These are phyloP conservation scores for Mycetomoellerius zeteki DNA, from an alignment of 1,140 invertebrate species.

Conservation along the genomic window DNA sequence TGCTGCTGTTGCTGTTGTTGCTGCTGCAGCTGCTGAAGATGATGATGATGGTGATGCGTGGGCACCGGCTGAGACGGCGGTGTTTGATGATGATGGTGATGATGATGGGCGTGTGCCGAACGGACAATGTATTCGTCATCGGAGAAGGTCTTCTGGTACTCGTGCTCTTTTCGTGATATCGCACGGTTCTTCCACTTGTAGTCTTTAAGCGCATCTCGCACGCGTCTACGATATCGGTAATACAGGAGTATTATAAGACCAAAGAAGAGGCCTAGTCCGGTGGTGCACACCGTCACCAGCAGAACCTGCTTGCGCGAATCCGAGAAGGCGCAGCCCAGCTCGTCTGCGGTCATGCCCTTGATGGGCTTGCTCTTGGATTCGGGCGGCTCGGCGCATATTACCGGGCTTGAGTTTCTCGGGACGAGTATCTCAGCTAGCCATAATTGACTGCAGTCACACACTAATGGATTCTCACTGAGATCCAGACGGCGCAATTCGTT, in stretches of 20 bases:
- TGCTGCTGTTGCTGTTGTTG: constrained; percentile 81
- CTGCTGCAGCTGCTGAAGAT: constrained; percentile 86
- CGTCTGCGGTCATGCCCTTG: constrained; percentile 90
- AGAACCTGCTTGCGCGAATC: constrained; percentile 93
- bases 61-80: constrained; percentile 81
- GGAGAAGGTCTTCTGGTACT: constrained; percentile 95
- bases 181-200: constrained; percentile 93
- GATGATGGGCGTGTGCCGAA: constrained; percentile 83
- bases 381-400: constrained; percentile 92
- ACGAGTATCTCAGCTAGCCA: constrained; percentile 93
- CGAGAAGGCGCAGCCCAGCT: constrained; percentile 92
- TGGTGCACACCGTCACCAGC: constrained; percentile 91
- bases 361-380: constrained; percentile 91
- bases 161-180: constrained; percentile 93
- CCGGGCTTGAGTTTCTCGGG: constrained; percentile 91
- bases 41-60: constrained; percentile 88
- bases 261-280: constrained; percentile 90
- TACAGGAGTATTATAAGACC: constrained; percentile 91
- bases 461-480: constrained; percentile 93
- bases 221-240: constrained; percentile 91
- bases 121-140: constrained; percentile 94
- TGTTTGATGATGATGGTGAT: constrained; percentile 77
- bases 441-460: constrained; percentile 93
- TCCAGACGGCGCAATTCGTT: constrained; percentile 92
- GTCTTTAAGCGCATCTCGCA: constrained; percentile 93